Conservation (phyloP, 2,113 vertebrate genomes). For the Hydrochoerus hydrochaeris region DNA sequence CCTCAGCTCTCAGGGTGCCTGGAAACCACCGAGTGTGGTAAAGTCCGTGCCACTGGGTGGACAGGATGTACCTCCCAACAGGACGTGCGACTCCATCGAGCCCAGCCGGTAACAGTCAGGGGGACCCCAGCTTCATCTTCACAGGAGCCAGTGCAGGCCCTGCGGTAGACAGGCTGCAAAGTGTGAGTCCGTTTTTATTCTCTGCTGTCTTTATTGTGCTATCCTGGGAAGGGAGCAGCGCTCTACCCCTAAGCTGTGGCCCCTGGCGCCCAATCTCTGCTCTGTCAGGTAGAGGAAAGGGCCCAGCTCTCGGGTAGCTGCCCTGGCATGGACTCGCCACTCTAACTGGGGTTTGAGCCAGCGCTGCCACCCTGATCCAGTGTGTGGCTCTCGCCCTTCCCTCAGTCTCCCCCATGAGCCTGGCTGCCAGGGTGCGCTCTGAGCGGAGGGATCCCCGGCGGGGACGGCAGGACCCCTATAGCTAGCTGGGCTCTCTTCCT, state of each 20-base stretch:
- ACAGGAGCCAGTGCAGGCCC: neutral
- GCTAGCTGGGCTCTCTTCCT: neutral
- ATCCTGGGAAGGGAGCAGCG: neutral
- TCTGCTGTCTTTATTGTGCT: too few species aligned
- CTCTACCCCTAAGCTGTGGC: neutral
- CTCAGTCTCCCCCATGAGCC: neutral
- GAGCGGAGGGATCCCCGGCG: neutral
- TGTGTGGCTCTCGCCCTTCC: neutral
- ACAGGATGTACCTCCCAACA: neutral
- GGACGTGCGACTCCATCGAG: neutral
- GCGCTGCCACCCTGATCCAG: neutral
- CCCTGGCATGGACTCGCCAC: accelerated
- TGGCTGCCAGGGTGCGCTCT: neutral
- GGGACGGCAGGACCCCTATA: neutral
- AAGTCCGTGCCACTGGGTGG: too few species aligned
- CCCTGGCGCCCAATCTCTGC: neutral
- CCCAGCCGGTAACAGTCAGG: too few species aligned
- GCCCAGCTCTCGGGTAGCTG: neutral
- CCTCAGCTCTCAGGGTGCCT: too few species aligned
- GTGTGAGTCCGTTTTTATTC: neutral
- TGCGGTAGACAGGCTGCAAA: neutral
- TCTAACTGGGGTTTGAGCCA: too few species aligned
- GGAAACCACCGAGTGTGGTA: too few species aligned
- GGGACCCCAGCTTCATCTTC: neutral
- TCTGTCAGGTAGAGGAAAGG: neutral